Conservation (phyloP, 1,140 invertebrate species). For the Prorops nasuta region DNA sequence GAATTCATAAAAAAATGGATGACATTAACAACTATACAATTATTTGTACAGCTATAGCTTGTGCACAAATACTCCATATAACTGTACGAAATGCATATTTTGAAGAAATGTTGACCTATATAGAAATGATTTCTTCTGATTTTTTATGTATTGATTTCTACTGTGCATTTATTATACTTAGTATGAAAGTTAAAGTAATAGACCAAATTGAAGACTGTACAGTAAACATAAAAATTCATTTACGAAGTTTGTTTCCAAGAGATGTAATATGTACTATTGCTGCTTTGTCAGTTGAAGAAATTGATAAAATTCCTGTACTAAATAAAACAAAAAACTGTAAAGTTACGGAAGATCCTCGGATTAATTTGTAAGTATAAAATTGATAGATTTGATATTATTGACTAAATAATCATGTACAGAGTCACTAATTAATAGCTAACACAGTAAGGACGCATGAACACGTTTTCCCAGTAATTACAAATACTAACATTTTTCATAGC, state of each 20-base stretch:
- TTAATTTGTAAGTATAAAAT: conserved; percentile 37
- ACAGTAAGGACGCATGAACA: too few relatives aligned
- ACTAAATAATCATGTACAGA: too few relatives aligned
- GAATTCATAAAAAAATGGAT: conserved; percentile 78
- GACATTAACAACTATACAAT: conserved; percentile 74
- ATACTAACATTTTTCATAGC: too few relatives aligned
- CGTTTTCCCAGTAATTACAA: too few relatives aligned
- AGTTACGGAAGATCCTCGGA: conserved; percentile 28
- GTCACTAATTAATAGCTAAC: background rate
- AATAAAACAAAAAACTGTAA: conserved; percentile 35
- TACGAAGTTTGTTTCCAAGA: conserved; percentile 63
- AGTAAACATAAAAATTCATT: conserved; percentile 59
- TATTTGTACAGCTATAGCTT: conserved; percentile 75
- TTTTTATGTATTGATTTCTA: conserved; percentile 41
- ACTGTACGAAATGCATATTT: conserved; percentile 73
- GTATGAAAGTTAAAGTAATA: conserved; percentile 53
- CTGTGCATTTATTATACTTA: conserved; percentile 54
- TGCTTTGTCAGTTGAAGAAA: conserved; percentile 56
- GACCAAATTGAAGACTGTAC: conserved; percentile 61
- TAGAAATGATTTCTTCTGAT: conserved; percentile 59
- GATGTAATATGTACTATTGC: conserved; percentile 58
- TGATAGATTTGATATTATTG: background rate
- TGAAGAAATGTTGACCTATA: conserved; percentile 71
- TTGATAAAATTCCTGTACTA: conserved; percentile 31
- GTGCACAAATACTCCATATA: conserved; percentile 69